Base-by-base conservation (phyloP, 2,888 invertebrate species). In the Nomada lathburiana region DNA sequence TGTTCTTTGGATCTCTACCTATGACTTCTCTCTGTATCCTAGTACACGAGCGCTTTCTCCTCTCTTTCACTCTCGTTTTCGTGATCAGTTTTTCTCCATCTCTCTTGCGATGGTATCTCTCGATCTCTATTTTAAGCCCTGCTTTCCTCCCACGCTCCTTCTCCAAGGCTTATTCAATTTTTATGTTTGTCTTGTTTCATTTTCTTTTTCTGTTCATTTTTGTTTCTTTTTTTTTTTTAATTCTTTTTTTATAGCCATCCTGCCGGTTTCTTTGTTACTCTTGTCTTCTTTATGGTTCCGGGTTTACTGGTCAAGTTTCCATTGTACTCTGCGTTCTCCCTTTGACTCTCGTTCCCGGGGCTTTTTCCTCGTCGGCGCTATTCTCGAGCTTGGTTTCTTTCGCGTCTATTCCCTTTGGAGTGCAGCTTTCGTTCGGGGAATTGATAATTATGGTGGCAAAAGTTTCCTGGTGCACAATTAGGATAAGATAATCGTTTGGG, bases 61-160 rank as follows among this genome's bases (percentile, higher is more conserved):
- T 67, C 57, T 57, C 59, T 23, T 60, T 20, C 20, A 70, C 70
- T 70, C 60, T 70, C 70, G 50, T 16, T 70, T 60, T 70, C 70
- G 20, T 29, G 13, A n/a, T 36, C 59, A 50, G 13, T 60, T 60
- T 50, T 5, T 9, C 36, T 7, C 60, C 16, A 9, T 60, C 70
- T 13, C 50, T 26, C 57, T 26, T 11, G 13, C 20, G 13, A 20
- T 11, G 13, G 10, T 20, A 13, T 23, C 23, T 57, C 57, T 57
- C 10, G 47, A 47, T 55, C 42, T 13, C 44, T n/a, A 20, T 11
- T 50, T 29, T 44, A 3, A 2, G 44, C 29, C 59, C 29, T 20
- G 29, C 16, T 70, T 60, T 60, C n/a, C 50, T 10, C 29, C 47
- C 10, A 16, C 59, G n/a, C 59, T 60, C 4, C 10, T 16, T 20